phyloP scores from a whole-genome alignment of 1,140 invertebrate species.

The Pygmarrhopalites habei region DNA sequence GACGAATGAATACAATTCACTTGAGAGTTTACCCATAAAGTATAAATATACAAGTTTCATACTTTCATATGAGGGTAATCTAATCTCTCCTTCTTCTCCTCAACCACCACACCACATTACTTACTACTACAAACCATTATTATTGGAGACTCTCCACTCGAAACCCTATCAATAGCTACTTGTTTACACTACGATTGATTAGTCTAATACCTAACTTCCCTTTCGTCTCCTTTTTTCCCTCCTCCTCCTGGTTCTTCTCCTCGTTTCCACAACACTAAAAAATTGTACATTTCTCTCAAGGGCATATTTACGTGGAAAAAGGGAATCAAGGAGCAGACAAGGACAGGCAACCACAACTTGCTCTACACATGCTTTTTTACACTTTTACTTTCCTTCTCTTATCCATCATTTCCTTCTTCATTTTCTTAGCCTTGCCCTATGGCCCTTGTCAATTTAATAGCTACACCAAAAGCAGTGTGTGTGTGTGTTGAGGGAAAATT shows the following conservation, averaged over 20 bases:
- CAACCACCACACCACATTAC: constrained; percentile 5
- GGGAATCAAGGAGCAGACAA: too few species aligned
- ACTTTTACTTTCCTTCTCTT: constrained; percentile 8
- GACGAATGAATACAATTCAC: constrained; percentile 18
- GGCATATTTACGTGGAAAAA: too few species aligned
- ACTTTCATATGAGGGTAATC: constrained; percentile 23
- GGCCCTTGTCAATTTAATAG: too few species aligned
- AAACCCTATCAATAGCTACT: constrained; percentile 32
- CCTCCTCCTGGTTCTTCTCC: too few species aligned
- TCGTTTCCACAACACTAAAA: too few species aligned
- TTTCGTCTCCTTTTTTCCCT: constrained; percentile 14
- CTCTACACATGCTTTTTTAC: background rate
- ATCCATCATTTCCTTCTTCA: too few species aligned
- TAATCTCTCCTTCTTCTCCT: constrained; percentile 14
- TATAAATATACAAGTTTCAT: background rate
- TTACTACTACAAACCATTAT: background rate
- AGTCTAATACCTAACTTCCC: constrained; percentile 31
- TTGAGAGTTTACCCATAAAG: constrained; percentile 10
- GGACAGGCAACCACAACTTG: too few species aligned
- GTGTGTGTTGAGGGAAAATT: too few species aligned
- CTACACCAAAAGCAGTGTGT: too few species aligned
- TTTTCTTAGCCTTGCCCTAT: too few species aligned
- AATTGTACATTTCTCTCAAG: too few species aligned
- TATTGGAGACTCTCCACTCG: constrained; percentile 9
- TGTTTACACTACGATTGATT: constrained; percentile 38